Percentiles rank a stretch among this genome's conserved stretches.
These are phyloP conservation scores for Falcaria lacertinaria DNA, from an alignment of 2,888 invertebrate species.

Conservation along the genomic window DNA sequence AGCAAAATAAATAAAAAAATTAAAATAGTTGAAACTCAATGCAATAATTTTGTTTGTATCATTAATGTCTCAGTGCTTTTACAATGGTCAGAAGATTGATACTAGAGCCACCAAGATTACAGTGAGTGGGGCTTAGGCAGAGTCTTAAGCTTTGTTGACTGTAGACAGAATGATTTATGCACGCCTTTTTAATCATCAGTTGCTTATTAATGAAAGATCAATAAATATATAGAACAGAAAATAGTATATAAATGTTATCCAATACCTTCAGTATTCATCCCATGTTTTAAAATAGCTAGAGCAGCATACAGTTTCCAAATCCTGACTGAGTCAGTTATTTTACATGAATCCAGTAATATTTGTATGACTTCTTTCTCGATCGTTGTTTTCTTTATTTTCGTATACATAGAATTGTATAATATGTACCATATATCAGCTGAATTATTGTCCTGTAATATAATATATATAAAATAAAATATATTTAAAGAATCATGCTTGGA, in stretches of 20 bases:
- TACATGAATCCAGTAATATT: constrained; percentile 9
- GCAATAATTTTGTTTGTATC: constrained; percentile 39
- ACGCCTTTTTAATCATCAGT: constrained; percentile 66
- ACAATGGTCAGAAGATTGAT: constrained; percentile 50
- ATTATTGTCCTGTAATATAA: constrained; percentile 31
- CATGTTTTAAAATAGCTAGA: constrained; percentile 34
- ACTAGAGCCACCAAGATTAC: constrained; percentile 59
- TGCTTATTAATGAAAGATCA: constrained; percentile 21
- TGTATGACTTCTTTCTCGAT: constrained; percentile 22
- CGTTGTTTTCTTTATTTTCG: constrained; percentile 17
- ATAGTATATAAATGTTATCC: constrained; percentile 15
- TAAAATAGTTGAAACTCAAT: constrained; percentile 14
- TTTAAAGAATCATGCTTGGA: too few species aligned
- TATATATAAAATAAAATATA: too few species aligned
- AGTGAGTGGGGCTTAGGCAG: constrained; percentile 53
- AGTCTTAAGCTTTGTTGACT: constrained; percentile 40
- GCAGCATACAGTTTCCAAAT: constrained; percentile 34
- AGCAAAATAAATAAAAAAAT: constrained; percentile 2
- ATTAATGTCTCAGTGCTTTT: constrained; percentile 51
- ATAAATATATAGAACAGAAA: background rate
- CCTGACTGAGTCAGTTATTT: constrained; percentile 10
- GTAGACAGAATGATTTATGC: constrained; percentile 44
- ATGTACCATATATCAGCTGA: constrained; percentile 41
- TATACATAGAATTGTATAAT: constrained; percentile 27
- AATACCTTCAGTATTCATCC: constrained; percentile 33